Conservation (phyloP, 2,888 invertebrate genomes). For the Taphrorychus bicolor region DNA sequence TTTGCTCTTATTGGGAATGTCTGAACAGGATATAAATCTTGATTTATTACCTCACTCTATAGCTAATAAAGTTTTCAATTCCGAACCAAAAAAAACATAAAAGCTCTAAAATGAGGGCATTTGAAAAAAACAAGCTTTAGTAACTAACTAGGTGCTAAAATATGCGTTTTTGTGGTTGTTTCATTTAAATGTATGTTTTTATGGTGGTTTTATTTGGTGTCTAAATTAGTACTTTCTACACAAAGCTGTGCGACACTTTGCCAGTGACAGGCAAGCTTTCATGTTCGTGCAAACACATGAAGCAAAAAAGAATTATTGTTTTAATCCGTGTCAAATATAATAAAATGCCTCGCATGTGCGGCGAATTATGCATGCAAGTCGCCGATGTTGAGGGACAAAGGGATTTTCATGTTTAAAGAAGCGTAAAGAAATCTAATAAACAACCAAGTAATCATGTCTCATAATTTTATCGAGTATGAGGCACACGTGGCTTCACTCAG, state of each 20-base stretch:
- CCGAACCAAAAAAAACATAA: no score
- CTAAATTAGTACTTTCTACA: not conserved
- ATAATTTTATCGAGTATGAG: not conserved
- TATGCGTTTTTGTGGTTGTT: no score
- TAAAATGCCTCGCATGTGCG: not conserved
- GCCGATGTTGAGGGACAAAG: not conserved
- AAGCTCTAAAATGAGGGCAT: no score
- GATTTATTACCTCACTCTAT: not conserved
- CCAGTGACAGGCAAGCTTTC: constrained; percentile 2
- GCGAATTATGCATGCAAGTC: not conserved
- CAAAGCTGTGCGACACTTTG: not conserved
- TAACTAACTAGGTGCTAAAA: no score
- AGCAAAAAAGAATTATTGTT: constrained; percentile 2
- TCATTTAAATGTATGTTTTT: not conserved
- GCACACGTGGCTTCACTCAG: not conserved
- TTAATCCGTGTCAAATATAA: constrained; percentile 1
- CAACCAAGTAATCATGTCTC: not conserved
- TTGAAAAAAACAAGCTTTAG: no score
- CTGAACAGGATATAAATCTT: not conserved
- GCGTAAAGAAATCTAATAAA: not conserved
- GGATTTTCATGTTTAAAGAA: not conserved
- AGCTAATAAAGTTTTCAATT: not conserved
- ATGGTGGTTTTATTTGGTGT: not conserved
- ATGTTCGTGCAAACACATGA: not conserved
- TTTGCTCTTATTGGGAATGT: not conserved